Base-by-base conservation (phyloP, 2,888 invertebrate genomes). In the Eupithecia exiguata region DNA sequence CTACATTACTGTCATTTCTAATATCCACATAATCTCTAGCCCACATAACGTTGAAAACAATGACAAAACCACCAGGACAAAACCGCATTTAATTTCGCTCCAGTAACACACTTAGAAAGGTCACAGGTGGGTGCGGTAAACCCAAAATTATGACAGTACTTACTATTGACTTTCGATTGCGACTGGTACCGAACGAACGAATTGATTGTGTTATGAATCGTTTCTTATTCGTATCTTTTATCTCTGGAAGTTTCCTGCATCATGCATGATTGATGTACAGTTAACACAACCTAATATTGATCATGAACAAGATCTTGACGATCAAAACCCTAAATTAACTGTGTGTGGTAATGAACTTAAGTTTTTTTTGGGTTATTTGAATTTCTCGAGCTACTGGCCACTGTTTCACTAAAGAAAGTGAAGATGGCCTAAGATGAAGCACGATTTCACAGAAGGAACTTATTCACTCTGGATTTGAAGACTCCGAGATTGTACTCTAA, bases 41-140 rank as follows among this genome's bases (percentile, higher is more conserved):
- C 36, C 62, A 46, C 68, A 53, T 53, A 53, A 63, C 21, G n/a
- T 58, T 73, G 36, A 46, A 53, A 70, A 72, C 71, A 71, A 74
- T 74, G 49, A 71, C n/a, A n/a, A n/a, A n/a, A n/a, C n/a, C n/a
- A n/a, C n/a, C n/a, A n/a, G n/a, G n/a, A n/a, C 73, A 70, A 75
- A 72, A 73, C 67, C 67, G 25, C 72, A 70, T 77, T 58, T 14
- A 21, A 25, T 58, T 58, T 75, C 65, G 78, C 74, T 78, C 77
- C 74, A 77, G 74, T 78, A 78, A 76, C 79, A 80, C 75, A 76
- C 71, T 77, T 72, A 77, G 72, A 84, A 84, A 84, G 81, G 79
- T 83, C 80, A 72, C 77, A 79, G 78, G 74, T 84, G 81, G 82
- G 83, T 79, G 82, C 74, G 82, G 69, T 74, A 62, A 69, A 77